Conservation (phyloP, 2,797 vertebrate genomes). For the Chelon auratus region DNA sequence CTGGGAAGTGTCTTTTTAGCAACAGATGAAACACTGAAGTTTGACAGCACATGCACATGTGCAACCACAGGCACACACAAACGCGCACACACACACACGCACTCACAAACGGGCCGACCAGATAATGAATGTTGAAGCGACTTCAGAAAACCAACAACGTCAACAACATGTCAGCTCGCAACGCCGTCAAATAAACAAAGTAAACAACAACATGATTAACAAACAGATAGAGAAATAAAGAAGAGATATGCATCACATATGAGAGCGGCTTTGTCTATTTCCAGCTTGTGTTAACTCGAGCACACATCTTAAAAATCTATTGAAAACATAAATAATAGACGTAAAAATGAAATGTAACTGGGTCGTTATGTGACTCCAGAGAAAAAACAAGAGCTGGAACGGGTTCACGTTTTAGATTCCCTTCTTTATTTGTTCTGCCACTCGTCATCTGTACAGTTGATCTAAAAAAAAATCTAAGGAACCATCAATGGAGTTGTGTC, state of each 20-base stretch:
- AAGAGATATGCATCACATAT: not conserved
- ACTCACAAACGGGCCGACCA: constrained; percentile 29
- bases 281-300: constrained; percentile 20
- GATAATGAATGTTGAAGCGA: constrained; percentile 77
- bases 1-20: constrained; percentile 71
- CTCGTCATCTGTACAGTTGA: constrained; percentile 74
- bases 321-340: constrained; percentile 71
- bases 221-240: constrained; percentile 48
- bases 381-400: constrained; percentile 61
- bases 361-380: constrained; percentile 77
- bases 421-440: constrained; percentile 40
- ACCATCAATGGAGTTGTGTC: constrained; percentile 66
- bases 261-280: not conserved
- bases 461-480: constrained; percentile 61
- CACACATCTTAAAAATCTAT: constrained; percentile 38
- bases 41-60: constrained; percentile 69
- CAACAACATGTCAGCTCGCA: constrained; percentile 64
- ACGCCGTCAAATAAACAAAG: constrained; percentile 64
- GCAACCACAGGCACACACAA: constrained; percentile 21
- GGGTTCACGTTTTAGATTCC: constrained; percentile 49
- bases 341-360: constrained; percentile 66
- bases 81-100: constrained; percentile 20
- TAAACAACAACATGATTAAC: constrained; percentile 68
- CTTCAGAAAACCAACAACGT: constrained; percentile 67
- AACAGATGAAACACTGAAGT: constrained; percentile 77